A percentile compares a stretch with the other conserved stretches of the same genome.
These are phyloP conservation scores for Centropristis striata DNA, from an alignment of 2,113 vertebrate species.

Conservation along the genomic window DNA sequence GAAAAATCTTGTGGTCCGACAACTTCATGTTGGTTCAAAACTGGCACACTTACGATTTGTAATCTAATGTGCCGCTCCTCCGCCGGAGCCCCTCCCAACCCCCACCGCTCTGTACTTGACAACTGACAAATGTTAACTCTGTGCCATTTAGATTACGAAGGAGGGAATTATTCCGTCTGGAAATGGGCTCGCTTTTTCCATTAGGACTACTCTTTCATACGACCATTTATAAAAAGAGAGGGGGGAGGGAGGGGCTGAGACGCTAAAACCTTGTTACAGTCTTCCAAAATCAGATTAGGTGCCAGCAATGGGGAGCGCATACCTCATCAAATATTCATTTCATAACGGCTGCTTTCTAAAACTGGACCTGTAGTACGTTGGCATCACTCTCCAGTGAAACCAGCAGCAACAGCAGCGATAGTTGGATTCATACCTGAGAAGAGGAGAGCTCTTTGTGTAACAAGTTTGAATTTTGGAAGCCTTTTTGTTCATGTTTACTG, in stretches of 20 bases:
- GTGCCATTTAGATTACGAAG: conserved; percentile 85
- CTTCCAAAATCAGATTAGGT: conserved; percentile 86
- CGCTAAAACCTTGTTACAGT: conserved; percentile 86
- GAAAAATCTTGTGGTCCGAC: conserved; percentile 51
- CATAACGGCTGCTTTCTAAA: conserved; percentile 83
- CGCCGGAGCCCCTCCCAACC: conserved; percentile 42
- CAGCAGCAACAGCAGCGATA: not conserved
- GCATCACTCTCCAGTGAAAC: conserved; percentile 49
- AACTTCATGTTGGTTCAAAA: conserved; percentile 67
- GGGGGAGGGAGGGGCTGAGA: conserved; percentile 60
- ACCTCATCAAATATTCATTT: conserved; percentile 90
- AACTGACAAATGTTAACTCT: conserved; percentile 86
- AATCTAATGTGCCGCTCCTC: conserved; percentile 72
- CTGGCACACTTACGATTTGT: conserved; percentile 67
- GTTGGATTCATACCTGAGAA: conserved; percentile 16
- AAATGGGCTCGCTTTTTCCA: conserved; percentile 85
- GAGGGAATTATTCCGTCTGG: conserved; percentile 84
- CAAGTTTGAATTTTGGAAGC: conserved; percentile 40
- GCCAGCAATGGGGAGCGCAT: conserved; percentile 80
- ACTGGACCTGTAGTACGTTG: conserved; percentile 58
- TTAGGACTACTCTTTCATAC: conserved; percentile 83
- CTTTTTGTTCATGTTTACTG: too few species aligned
- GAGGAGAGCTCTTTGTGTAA: conserved; percentile 31
- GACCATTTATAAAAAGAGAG: conserved; percentile 80
- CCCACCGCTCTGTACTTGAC: conserved; percentile 71